Evolutionary conservation across 2,888 invertebrate species (phyloP).

Genomic region (Cheilosia variabilis): DNA sequence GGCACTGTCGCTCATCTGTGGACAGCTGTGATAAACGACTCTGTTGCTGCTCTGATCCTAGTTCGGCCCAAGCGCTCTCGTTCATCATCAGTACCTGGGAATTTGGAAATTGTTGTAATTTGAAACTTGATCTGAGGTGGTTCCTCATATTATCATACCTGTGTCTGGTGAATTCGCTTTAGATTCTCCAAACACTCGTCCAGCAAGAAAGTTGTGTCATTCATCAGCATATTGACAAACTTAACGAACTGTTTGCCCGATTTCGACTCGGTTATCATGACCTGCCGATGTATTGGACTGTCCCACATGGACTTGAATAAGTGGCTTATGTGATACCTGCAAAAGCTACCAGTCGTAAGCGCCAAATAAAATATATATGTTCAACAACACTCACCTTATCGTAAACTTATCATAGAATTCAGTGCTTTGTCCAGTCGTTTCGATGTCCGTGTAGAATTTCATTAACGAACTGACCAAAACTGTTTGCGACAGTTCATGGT

Average conservation of each 20-base stretch:
- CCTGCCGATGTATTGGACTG: constrained; percentile 92
- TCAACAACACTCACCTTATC: constrained; percentile 86
- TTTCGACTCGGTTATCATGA: constrained; percentile 95
- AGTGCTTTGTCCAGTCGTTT: constrained; percentile 98
- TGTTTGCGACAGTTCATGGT: constrained; percentile 92
- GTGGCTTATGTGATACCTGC: constrained; percentile 95
- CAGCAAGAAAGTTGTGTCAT: constrained; percentile 97
- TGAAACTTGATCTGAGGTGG: not conserved
- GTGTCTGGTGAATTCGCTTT: constrained; percentile 94
- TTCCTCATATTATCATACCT: constrained; percentile 85
- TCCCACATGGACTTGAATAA: constrained; percentile 98
- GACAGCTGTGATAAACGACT: constrained; percentile 90
- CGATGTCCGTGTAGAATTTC: constrained; percentile 99
- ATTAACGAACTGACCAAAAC: constrained; percentile 95
- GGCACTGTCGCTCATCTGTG: constrained; percentile 94
- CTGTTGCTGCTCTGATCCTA: constrained; percentile 89
- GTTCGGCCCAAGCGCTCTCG: constrained; percentile 87
- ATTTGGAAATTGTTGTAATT: not conserved
- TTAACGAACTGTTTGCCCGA: constrained; percentile 97
- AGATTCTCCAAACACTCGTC: constrained; percentile 98
- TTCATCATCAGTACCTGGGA: constrained; percentile 87
- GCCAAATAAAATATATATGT: not conserved
- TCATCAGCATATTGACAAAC: constrained; percentile 98
- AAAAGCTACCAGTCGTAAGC: not conserved
- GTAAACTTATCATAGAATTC: constrained; percentile 99